Base-by-base conservation (phyloP, 2,113 vertebrate genomes). In the Furnarius figulus region DNA sequence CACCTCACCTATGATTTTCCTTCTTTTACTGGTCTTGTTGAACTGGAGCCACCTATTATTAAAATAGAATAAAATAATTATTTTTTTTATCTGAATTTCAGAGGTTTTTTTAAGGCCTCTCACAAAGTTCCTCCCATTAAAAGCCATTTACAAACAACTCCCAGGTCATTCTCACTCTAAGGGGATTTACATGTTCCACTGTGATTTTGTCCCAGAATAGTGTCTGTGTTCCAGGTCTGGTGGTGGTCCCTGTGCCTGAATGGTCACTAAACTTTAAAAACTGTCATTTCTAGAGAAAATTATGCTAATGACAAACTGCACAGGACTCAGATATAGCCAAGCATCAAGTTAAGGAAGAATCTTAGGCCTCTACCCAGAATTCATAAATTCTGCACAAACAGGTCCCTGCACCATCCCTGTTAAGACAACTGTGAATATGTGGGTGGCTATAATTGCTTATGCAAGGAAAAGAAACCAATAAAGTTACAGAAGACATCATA, bases 391-490 rank as follows among this genome's bases (percentile, higher is more conserved):
- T 70, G 15, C 67, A 58, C 35, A n/a, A 85, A 40, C 30, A 83
- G 49, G 70, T 90, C 83, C 39, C 49, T 55, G 59, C 85, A 39
- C 46, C 46, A 15, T 86, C 58, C 12, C 50, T 42, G 40, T 33
- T 66, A 77, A 89, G 7, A n/a, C 74, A 97, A 31, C 56, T 85
- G 85, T 77, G 94, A 93, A 66, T 84, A 39, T 66, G 85, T 73
- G 85, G 63, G 88, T 37, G 73, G 89, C 71, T 62, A 63, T 2
- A 89, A 78, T 27, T 50, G 46, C 67, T 93, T 90, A 77, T 79
- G 61, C 71, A 90, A 93, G 67, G 49, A 63, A 88, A 95, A 88
- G 56, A 92, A 96, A 90, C 71, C 92, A 96, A 89, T 73, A 77
- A 74, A 83, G 44, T 11, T 74, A 30, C 67, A 86, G 49, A 61